Evolutionary conservation across 2,797 vertebrate species (phyloP).

Genomic region (Phalloptychus januarius): DNA sequence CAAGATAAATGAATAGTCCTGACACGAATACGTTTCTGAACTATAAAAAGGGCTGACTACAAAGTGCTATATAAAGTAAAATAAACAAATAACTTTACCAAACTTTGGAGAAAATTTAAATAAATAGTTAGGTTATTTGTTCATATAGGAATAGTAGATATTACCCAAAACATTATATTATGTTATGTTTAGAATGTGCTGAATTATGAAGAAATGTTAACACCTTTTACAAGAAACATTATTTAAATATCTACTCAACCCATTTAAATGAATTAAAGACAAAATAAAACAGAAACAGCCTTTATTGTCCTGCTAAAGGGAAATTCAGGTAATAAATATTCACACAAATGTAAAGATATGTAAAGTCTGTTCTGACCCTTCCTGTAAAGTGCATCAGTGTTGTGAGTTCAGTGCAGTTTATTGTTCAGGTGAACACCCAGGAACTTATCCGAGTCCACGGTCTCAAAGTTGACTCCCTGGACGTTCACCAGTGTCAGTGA

Average conservation of each 20-base stretch:
- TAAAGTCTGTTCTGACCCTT: too few species aligned
- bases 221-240: not conserved
- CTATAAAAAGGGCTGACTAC: not conserved
- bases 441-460: too few species aligned
- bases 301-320: too few species aligned
- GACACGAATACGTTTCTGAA: not conserved
- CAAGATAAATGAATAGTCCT: not conserved
- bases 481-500: too few species aligned
- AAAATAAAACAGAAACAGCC: too few species aligned
- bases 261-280: not conserved
- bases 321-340: too few species aligned
- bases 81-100: not conserved
- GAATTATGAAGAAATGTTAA: not conserved
- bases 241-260: not conserved
- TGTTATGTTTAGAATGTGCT: not conserved
- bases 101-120: not conserved
- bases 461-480: too few species aligned
- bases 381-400: too few species aligned
- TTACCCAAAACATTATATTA: not conserved
- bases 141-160: not conserved
- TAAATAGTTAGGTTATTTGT: not conserved
- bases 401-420: too few species aligned
- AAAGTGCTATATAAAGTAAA: too few species aligned
- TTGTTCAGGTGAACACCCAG: too few species aligned
- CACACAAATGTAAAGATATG: too few species aligned